Percentiles rank a stretch among this genome's conserved stretches.
Evolutionary conservation across 1,140 invertebrate genomes (phyloP).

Genomic region (Intoshia linei): DNA sequence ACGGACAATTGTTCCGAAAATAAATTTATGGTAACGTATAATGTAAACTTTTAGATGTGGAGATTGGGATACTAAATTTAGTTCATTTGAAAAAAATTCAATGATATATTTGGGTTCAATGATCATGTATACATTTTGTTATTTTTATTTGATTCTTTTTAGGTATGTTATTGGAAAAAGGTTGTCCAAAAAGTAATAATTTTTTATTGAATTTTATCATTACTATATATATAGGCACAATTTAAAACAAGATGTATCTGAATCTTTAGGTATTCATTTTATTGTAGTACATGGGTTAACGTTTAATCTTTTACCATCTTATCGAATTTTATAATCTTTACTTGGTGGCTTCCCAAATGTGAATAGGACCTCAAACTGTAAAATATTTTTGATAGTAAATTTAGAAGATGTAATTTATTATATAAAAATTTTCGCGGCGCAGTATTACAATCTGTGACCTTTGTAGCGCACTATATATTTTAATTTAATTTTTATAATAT

Average conservation of each 20-base stretch:
- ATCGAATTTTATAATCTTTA: background rate
- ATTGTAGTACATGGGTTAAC: background rate
- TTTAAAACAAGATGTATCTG: too few relatives aligned
- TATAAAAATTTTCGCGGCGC: too few relatives aligned
- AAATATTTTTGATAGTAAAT: too few relatives aligned
- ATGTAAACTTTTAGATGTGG: conserved; percentile 35
- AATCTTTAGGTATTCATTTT: background rate
- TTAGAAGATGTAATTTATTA: too few relatives aligned
- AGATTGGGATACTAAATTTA: conserved; percentile 59
- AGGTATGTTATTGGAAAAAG: conserved; percentile 50
- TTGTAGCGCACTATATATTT: too few relatives aligned
- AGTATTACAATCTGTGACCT: too few relatives aligned
- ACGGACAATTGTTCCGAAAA: background rate
- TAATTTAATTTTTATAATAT: too few relatives aligned
- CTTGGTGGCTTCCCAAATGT: background rate
- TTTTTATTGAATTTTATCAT: conserved; percentile 2
- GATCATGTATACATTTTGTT: too few relatives aligned
- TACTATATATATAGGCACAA: too few relatives aligned
- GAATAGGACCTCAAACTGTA: background rate
- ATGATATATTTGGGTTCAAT: conserved; percentile 67
- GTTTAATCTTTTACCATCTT: background rate
- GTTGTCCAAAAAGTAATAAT: conserved; percentile 39
- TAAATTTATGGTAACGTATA: background rate
- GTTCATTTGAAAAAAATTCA: conserved; percentile 40
- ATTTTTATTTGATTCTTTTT: too few relatives aligned